Evolutionary conservation across 2,888 invertebrate species (phyloP).

Genomic region (Ferrisia virgata): DNA sequence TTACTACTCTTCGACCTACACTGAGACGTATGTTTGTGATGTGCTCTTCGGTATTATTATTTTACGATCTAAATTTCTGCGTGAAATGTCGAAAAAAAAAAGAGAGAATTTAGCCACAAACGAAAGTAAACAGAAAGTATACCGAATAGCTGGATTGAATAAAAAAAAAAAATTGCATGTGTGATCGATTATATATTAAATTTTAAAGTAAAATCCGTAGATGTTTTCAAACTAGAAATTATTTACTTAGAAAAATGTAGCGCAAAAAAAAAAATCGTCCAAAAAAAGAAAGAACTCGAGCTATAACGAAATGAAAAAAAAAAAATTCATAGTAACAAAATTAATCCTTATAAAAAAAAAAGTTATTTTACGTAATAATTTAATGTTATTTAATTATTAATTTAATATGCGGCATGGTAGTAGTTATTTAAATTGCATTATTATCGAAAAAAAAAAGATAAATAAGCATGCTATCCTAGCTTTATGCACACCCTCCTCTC

Average conservation of each 20-base stretch:
- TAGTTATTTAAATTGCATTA: constrained; percentile 38
- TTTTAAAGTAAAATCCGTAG: not conserved
- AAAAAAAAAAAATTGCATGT: not conserved
- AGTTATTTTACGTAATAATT: not conserved
- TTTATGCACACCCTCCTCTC: constrained; percentile 46
- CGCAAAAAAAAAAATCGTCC: not conserved
- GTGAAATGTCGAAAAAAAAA: not conserved
- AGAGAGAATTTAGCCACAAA: not conserved
- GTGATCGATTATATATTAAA: not conserved
- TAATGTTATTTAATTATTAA: constrained; percentile 15
- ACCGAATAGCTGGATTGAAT: not conserved
- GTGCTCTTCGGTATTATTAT: not conserved
- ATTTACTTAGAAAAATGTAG: not conserved
- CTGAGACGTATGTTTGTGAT: not conserved
- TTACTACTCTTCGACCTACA: too few species aligned
- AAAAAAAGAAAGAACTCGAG: not conserved
- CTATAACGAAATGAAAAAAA: too few species aligned
- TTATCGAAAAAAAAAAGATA: constrained; percentile 18
- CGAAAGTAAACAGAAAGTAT: not conserved
- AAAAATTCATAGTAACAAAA: not conserved
- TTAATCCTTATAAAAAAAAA: not conserved
- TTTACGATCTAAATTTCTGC: not conserved
- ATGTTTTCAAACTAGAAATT: not conserved
- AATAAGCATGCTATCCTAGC: constrained; percentile 44
- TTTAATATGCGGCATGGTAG: constrained; percentile 40